A percentile compares a stretch with the other conserved stretches of the same genome.
Evolutionary conservation across 2,888 invertebrate genomes (phyloP).

Genomic region (Sesia apiformis): DNA sequence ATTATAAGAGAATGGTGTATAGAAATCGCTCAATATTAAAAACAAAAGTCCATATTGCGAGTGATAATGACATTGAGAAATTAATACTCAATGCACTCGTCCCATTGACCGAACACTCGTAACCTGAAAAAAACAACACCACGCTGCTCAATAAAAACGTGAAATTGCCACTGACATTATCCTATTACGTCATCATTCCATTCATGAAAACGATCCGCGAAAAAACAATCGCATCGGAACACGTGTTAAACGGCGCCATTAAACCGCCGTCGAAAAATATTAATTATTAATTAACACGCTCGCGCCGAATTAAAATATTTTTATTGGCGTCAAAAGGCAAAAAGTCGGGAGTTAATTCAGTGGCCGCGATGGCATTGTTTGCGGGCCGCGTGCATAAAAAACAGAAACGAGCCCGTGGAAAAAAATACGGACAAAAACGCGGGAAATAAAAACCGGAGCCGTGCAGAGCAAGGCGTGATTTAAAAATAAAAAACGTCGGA

Average conservation of each 20-base stretch:
- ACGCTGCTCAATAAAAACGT: constrained; percentile 68
- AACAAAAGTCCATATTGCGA: background rate
- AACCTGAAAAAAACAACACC: constrained; percentile 55
- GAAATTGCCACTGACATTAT: constrained; percentile 71
- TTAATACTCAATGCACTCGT: constrained; percentile 66
- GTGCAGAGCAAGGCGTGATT: constrained; percentile 65
- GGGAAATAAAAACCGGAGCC: constrained; percentile 52
- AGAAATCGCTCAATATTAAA: background rate
- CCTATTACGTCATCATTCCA: constrained; percentile 73
- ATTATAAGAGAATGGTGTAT: background rate
- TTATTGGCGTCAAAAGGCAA: constrained; percentile 68
- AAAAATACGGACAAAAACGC: constrained; percentile 56
- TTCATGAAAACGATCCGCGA: constrained; percentile 67
- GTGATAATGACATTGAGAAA: constrained; percentile 73
- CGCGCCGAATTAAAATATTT: constrained; percentile 69
- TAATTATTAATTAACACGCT: constrained; percentile 71
- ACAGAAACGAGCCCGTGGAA: constrained; percentile 48
- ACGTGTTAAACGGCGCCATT: constrained; percentile 67
- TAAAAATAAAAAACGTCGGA: constrained; percentile 70
- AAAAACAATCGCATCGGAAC: constrained; percentile 66
- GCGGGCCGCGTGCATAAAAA: constrained; percentile 66
- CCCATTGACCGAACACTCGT: constrained; percentile 63
- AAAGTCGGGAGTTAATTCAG: constrained; percentile 69
- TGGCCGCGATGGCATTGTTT: constrained; percentile 70
- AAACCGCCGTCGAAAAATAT: constrained; percentile 68